phyloP scores from a whole-genome alignment of 2,113 vertebrate genomes.

The Phoxinus phoxinus region DNA sequence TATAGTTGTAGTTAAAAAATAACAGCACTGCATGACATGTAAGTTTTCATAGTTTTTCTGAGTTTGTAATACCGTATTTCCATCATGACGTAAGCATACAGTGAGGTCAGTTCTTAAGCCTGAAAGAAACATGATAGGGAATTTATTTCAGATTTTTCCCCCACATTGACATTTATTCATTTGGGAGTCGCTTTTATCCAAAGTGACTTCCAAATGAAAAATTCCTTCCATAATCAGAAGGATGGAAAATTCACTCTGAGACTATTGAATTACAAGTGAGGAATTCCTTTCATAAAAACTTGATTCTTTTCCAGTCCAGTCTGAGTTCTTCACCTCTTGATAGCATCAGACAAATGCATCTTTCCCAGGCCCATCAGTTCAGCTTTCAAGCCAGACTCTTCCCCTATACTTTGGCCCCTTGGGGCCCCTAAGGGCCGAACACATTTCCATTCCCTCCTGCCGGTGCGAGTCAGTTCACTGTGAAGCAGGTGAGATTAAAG shows the following conservation, averaged over 20 bases:
- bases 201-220: constrained; percentile 26
- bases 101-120: background rate
- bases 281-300: constrained; percentile 28
- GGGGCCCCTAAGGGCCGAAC: constrained; percentile 4
- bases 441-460: constrained; percentile 33
- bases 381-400: constrained; percentile 2
- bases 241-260: constrained; percentile 14
- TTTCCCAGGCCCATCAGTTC: constrained; percentile 3
- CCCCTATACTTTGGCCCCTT: constrained; percentile 10
- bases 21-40: background rate
- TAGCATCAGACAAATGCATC: constrained; percentile 19
- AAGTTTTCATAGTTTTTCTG: background rate
- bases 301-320: background rate
- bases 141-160: background rate
- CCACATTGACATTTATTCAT: background rate
- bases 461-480: background rate
- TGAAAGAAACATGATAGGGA: constrained; percentile 5
- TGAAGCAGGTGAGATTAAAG: constrained; percentile 39
- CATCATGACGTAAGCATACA: background rate
- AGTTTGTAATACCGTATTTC: background rate
- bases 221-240: constrained; percentile 7
- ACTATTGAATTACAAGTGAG: constrained; percentile 21
- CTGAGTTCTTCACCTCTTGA: background rate
- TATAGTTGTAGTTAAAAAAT: background rate
- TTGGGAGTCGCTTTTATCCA: background rate